These are phyloP conservation scores for Perizoma affinitatum DNA, from an alignment of 2,888 invertebrate genomes.

Conservation along the genomic window DNA sequence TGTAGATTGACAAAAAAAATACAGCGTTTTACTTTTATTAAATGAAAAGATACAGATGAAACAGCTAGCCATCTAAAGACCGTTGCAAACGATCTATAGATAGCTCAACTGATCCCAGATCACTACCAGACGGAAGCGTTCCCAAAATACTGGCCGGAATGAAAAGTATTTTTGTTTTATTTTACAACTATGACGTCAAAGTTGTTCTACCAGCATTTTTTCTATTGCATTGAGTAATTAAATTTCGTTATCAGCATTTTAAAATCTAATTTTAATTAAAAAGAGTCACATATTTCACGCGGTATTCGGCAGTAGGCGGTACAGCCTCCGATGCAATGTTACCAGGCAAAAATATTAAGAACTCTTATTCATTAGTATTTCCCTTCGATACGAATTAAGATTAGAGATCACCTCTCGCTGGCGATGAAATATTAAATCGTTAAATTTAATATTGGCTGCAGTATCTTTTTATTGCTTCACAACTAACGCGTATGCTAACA, in stretches of 20 bases:
- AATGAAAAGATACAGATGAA: no score
- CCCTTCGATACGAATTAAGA: slow-evolving; percentile 42
- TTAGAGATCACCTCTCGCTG: slow-evolving; percentile 57
- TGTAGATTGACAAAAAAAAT: neutral
- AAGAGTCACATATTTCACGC: slow-evolving; percentile 81
- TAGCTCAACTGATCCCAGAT: no score
- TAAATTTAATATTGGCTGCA: slow-evolving; percentile 81
- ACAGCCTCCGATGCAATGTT: slow-evolving; percentile 60
- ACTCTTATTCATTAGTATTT: slow-evolving; percentile 48
- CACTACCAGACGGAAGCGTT: no score
- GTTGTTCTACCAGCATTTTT: slow-evolving; percentile 38
- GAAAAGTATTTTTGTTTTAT: slow-evolving; percentile 7
- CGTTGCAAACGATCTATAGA: no score
- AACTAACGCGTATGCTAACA: slow-evolving; percentile 73
- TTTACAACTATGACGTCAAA: slow-evolving; percentile 17
- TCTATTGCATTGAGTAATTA: slow-evolving; percentile 72
- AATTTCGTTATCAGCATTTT: slow-evolving; percentile 74
- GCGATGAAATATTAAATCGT: slow-evolving; percentile 80
- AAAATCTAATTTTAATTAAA: slow-evolving; percentile 83
- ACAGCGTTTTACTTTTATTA: slow-evolving; percentile 2
- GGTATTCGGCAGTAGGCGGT: slow-evolving; percentile 79
- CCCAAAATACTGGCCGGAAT: no score
- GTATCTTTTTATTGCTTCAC: slow-evolving; percentile 80
- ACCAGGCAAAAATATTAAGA: slow-evolving; percentile 59
- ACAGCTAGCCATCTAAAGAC: no score